Base-by-base conservation (phyloP, 2,113 vertebrate genomes). In the Poeciliopsis occidentalis region DNA sequence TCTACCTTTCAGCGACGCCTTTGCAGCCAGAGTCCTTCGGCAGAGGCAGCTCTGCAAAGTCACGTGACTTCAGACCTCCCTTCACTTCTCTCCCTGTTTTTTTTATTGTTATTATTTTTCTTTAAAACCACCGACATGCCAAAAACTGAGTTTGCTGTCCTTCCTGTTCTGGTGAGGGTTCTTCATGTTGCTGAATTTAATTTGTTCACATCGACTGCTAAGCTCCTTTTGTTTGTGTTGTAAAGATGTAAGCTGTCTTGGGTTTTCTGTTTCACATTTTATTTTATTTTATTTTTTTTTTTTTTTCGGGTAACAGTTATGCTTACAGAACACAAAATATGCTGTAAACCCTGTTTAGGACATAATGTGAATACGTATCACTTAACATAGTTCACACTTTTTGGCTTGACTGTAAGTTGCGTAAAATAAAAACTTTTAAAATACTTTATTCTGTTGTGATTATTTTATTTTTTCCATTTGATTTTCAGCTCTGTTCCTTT, bases 361-460 rank as follows among this genome's bases (percentile, higher is more conserved):
- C 95, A 97, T 95, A 97, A 98, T 98, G 97, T 99, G 97, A 98
- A 98, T 94, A 94, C 79, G 89, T 97, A 96, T 96, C 96, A 97
- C 96, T 97, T 97, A 93, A 94, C 94, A 89, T 94, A 95, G 92
- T 90, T 94, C 88, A 94, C 90, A 93, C 88, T 94, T n/a, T n/a
- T 92, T 92, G 86, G 94, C 95, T 95, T 94, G 93, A 94, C 93
- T 95, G 95, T 95, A 94, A 94, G 93, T 94, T 95, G 94, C 94
- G 86, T 95, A 94, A 92, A 94, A 93, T 57, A 57, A 57, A 94
- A 92, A 89, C 82, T 79, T 89, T 73, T 60, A 37, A 83, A 90
- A 91, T 88, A 69, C 69, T 2, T 44, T 44, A 32, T 29, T 15
- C 44, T 27, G 15, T 71, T 34, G 31, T 30, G 15, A 31, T 8